These are phyloP conservation scores for Excalfactoria chinensis DNA, from an alignment of 2,113 vertebrate genomes.

Conservation along the genomic window DNA sequence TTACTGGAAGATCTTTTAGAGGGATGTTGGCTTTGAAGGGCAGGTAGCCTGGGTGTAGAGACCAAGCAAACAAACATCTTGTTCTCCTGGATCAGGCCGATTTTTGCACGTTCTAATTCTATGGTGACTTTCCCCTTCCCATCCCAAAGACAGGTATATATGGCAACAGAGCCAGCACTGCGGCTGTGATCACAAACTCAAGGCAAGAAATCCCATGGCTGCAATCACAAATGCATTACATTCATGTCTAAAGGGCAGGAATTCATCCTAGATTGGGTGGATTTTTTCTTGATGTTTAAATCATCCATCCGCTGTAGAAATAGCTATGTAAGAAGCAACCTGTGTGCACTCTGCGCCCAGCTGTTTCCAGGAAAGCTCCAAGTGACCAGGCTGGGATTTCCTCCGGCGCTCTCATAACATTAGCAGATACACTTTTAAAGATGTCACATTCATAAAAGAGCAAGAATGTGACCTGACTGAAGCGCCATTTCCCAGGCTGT, in stretches of 20 bases:
- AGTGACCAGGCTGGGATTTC: conserved; percentile 7
- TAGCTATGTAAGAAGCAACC: not conserved
- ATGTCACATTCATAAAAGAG: conserved; percentile 36
- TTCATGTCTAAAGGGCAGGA: not conserved
- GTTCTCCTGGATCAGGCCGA: not conserved
- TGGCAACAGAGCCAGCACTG: accelerated
- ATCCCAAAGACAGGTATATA: not conserved
- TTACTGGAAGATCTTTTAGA: not conserved
- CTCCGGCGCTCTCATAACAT: not conserved
- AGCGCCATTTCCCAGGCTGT: conserved; percentile 47
- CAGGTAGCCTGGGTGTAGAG: not conserved
- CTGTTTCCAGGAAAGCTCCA: not conserved
- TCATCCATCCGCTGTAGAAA: not conserved
- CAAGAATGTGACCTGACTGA: conserved; percentile 27
- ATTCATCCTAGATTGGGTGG: not conserved
- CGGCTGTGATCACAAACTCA: not conserved
- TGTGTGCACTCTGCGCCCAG: not conserved
- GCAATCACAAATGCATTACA: not conserved
- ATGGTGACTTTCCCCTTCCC: not conserved
- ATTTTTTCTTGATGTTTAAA: not conserved
- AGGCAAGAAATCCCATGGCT: not conserved
- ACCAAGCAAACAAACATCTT: not conserved
- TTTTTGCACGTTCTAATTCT: not conserved
- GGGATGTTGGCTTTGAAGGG: not conserved
- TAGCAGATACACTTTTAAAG: conserved; percentile 19